phyloP scores from a whole-genome alignment of 2,888 invertebrate genomes.

The Cylloceria caligata region DNA sequence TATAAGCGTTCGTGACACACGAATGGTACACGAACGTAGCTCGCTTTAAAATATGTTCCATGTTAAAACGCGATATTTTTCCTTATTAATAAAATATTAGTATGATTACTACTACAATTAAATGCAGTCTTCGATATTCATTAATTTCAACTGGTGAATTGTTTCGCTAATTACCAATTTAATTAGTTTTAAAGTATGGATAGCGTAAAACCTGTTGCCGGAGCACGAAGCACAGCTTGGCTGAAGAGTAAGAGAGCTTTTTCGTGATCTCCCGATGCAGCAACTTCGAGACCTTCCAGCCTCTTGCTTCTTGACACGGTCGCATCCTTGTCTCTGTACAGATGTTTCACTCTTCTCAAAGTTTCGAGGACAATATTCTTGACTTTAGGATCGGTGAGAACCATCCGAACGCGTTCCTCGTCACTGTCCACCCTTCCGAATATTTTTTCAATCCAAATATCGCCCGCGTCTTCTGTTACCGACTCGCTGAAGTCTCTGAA shows the following conservation, averaged over 20 bases:
- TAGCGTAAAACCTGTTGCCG: slow-evolving; percentile 86
- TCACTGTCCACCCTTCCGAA: slow-evolving; percentile 88
- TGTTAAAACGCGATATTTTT: too few species aligned
- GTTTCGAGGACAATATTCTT: slow-evolving; percentile 86
- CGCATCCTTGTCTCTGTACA: slow-evolving; percentile 89
- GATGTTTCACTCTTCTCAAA: slow-evolving; percentile 88
- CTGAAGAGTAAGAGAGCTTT: slow-evolving; percentile 89
- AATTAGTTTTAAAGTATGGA: background rate
- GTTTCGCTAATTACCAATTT: background rate
- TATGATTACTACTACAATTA: too few species aligned
- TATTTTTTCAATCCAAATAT: slow-evolving; percentile 87
- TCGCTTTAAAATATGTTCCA: too few species aligned
- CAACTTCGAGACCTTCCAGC: slow-evolving; percentile 87
- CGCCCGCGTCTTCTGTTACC: slow-evolving; percentile 86
- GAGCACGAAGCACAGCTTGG: slow-evolving; percentile 91
- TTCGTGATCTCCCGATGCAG: slow-evolving; percentile 86
- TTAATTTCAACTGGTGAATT: too few species aligned
- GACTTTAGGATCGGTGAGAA: slow-evolving; percentile 86
- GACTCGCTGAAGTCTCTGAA: slow-evolving; percentile 89
- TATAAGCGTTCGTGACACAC: too few species aligned
- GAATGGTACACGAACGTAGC: too few species aligned
- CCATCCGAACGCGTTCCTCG: slow-evolving; percentile 86
- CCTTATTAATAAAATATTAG: too few species aligned
- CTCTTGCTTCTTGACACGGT: slow-evolving; percentile 87
- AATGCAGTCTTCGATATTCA: too few species aligned